Evolutionary conservation across 2,888 invertebrate genomes (phyloP).

Genomic region (Petrolisthes cinctipes): DNA sequence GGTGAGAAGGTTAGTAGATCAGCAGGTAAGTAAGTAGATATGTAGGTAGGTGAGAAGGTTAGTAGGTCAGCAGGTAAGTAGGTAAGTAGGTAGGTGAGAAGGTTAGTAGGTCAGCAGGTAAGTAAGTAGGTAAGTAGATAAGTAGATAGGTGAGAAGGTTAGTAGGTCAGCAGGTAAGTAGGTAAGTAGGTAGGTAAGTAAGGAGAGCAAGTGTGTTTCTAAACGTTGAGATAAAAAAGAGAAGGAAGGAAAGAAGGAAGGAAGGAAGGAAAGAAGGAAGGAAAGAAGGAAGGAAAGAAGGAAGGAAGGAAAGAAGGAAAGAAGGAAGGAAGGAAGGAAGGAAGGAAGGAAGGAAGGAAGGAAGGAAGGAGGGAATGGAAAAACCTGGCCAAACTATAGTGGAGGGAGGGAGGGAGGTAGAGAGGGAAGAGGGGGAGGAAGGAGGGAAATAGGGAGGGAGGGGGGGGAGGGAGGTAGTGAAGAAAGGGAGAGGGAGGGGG

Average conservation of each 20-base stretch:
- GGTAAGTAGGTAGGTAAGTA: no score
- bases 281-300: slow-evolving; percentile 12
- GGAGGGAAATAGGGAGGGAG: background rate
- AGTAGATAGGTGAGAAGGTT: no score
- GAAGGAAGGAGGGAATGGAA: background rate
- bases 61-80: no score
- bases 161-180: no score
- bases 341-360: background rate
- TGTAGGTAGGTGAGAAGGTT: no score
- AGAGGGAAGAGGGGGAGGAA: background rate
- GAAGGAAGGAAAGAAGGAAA: background rate
- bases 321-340: background rate
- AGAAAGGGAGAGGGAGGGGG: background rate
- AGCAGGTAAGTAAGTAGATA: no score
- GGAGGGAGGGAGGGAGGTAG: background rate
- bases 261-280: slow-evolving; percentile 19
- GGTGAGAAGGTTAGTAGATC: no score
- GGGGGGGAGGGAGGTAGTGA: background rate
- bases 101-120: no score
- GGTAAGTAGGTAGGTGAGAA: no score
- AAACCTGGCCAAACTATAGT: background rate
- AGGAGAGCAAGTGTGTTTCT: no score
- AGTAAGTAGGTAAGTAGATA: no score
- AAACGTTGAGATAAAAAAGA: background rate
- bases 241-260: slow-evolving; percentile 15